phyloP scores from a whole-genome alignment of 1,140 invertebrate genomes.

The Dendroctonus ponderosae region DNA sequence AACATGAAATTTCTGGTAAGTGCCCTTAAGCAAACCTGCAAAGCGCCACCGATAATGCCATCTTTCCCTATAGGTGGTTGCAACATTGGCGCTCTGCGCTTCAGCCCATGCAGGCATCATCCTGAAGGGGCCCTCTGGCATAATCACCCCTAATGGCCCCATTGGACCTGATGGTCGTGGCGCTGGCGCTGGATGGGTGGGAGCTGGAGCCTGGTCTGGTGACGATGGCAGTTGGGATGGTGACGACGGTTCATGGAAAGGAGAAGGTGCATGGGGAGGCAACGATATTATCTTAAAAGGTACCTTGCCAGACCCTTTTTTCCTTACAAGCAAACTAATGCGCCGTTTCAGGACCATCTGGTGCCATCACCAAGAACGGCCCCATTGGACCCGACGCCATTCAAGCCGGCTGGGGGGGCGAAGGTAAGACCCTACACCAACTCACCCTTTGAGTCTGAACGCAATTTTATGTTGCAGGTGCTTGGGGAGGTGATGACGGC shows the following conservation, averaged over 20 bases:
- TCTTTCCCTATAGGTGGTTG: conserved; percentile 26
- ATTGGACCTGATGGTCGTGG: conserved; percentile 36
- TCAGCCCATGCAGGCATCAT: conserved; percentile 27
- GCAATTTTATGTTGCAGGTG: neutral
- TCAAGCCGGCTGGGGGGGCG: neutral
- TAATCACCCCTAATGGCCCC: conserved; percentile 36
- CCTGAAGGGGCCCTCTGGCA: conserved; percentile 34
- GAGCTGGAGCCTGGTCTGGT: conserved; percentile 11
- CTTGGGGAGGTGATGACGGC: neutral
- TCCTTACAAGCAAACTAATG: neutral
- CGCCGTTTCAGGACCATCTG: conserved; percentile 20
- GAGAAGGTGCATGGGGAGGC: neutral
- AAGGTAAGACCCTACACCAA: neutral
- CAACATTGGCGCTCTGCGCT: conserved; percentile 31
- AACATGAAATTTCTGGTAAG: conserved; percentile 35
- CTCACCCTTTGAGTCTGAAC: neutral
- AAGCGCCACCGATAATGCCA: too few relatives aligned
- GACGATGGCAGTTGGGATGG: conserved; percentile 3
- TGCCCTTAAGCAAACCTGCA: neutral
- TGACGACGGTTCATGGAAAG: neutral
- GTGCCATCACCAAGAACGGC: conserved; percentile 30
- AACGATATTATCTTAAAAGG: conserved; percentile 4
- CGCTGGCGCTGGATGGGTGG: conserved; percentile 20
- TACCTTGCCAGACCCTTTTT: neutral
- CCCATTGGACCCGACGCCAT: conserved; percentile 20